Conservation (phyloP, 2,113 vertebrate genomes). For the Pleuronectes platessa region DNA sequence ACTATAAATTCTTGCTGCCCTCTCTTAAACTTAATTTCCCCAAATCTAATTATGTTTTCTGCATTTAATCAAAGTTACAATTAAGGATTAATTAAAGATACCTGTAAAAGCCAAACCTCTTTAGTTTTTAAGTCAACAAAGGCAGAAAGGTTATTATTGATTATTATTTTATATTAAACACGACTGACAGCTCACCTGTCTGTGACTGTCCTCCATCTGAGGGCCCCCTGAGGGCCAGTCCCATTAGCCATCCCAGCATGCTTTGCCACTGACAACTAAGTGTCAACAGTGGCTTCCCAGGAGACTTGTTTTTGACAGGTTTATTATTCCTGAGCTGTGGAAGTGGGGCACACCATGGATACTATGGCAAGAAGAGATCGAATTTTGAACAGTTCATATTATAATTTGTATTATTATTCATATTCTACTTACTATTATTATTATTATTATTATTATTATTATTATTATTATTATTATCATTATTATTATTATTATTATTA, state of each 20-base stretch:
- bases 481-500: background rate
- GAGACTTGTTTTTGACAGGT: conserved; percentile 56
- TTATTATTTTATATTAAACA: conserved; percentile 7
- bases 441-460: background rate
- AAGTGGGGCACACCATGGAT: conserved; percentile 14
- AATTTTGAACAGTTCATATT: background rate
- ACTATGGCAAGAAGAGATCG: background rate
- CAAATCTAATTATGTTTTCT: background rate
- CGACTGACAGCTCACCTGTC: conserved; percentile 45
- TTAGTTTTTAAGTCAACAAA: background rate
- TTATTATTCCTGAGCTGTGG: conserved; percentile 53
- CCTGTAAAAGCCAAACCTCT: background rate
- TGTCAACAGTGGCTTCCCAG: conserved; percentile 44
- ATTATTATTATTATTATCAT: background rate
- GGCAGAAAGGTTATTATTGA: background rate
- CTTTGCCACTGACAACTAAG: conserved; percentile 47
- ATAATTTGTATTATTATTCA: background rate
- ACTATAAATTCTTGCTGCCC: background rate
- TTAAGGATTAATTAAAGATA: background rate
- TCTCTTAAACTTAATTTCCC: background rate
- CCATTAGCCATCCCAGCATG: conserved; percentile 54
- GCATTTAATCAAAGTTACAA: background rate
- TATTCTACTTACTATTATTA: background rate
- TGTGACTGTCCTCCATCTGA: conserved; percentile 18
- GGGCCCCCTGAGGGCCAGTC: conserved; percentile 32